Evolutionary conservation across 2,888 invertebrate genomes (phyloP), one percentile per base, ranked within the genome.

Genomic region (Trisateles emortualis): DNA sequence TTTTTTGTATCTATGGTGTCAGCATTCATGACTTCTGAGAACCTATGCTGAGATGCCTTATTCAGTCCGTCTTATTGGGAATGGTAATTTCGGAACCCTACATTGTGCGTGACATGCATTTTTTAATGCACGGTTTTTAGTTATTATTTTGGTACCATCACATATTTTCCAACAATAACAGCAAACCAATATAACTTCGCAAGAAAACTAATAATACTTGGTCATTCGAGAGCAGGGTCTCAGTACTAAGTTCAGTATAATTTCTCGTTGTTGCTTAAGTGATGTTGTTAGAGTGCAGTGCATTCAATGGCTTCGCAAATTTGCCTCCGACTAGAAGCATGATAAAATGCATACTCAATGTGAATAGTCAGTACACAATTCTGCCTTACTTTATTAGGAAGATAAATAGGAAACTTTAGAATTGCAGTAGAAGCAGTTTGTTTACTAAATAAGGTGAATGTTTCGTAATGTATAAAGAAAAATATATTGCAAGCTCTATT

Each of bases 251-350:
- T 26, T 43, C 59, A 53, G 51, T 63, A 67, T 58, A 46, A 63
- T 63, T 70, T 49, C 45, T 55, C 39, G 54, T 71, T 72, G 68
- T 74, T 67, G 65, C 64, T 71, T 66, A 59, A 68, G 72, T 55
- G 43, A 38, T 32, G 49, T 62, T 58, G 62, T 72, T 57, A 64
- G 59, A 51, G 59, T 62, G 55, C 62, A 68, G 69, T 67, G 74
- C 76, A 76, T 72, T 81, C 70, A 79, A 81, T 78, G 59, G 77
- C 71, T 82, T 67, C 67, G 78, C 71, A 82, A 83, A 84, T 80
- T 84, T 81, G 73, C 74, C 64, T 64, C 52, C 44, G 65, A 54
- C 72, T 71, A 59, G 68, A 61, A 64, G 64, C 68, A 68, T 74
- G 72, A 76, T 69, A 72, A 73, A 80, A 77, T 74, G 70, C 70